These are phyloP conservation scores for Silurus meridionalis DNA, from an alignment of 2,113 vertebrate species.

Conservation along the genomic window DNA sequence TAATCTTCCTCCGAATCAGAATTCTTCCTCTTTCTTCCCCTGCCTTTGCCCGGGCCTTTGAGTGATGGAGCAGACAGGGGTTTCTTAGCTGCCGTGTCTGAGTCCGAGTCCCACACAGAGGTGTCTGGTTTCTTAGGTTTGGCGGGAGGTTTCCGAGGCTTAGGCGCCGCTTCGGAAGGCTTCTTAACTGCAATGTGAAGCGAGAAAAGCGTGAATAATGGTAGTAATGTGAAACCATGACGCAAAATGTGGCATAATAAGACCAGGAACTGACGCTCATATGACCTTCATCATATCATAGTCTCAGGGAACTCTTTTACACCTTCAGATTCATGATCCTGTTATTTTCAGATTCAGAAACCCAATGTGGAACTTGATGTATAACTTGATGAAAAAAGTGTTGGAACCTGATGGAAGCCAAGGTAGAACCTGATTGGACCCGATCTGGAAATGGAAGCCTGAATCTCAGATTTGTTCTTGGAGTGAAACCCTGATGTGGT, in stretches of 20 bases:
- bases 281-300: no score
- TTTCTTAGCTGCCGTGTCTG: slow-evolving; percentile 89
- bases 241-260: not conserved
- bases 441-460: no score
- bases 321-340: not conserved
- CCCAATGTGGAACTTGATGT: no score
- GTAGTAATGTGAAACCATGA: not conserved
- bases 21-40: slow-evolving; percentile 92
- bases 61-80: slow-evolving; percentile 64
- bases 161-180: slow-evolving; percentile 73
- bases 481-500: not conserved
- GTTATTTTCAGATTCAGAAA: no score
- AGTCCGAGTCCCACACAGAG: slow-evolving; percentile 90
- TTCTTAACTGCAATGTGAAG: slow-evolving; percentile 75
- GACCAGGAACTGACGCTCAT: not conserved
- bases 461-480: not conserved
- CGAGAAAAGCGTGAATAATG: not conserved
- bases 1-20: slow-evolving; percentile 93
- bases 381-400: no score
- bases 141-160: slow-evolving; percentile 82
- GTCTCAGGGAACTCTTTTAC: not conserved
- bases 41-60: slow-evolving; percentile 90
- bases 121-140: slow-evolving; percentile 90
- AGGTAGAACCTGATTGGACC: no score
- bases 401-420: no score